Base-by-base conservation (phyloP, 2,797 vertebrate genomes). In the Rhinophrynus dorsalis region DNA sequence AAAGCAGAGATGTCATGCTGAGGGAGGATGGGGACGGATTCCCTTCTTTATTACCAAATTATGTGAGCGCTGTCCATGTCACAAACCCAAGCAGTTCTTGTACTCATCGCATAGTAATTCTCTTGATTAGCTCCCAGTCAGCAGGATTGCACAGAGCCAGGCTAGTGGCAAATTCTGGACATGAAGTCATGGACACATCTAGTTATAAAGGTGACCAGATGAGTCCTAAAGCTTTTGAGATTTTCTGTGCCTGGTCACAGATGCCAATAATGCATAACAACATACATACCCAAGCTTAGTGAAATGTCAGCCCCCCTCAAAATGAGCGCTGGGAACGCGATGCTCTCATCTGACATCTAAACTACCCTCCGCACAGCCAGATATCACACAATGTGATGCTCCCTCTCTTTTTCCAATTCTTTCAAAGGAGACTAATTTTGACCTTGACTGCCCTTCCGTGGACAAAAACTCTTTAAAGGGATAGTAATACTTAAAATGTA, bases 291-390 rank as follows among this genome's bases (percentile, higher is more conserved):
- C 38, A 5, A 17, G 60, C 51, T 65, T 64, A 58, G 60, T 58
- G 24, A 72, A 72, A 72, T 72, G 52, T 72, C 68, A 72, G 60
- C 52, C 18, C 13, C 63, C 44, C 52, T 51, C 18, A 17, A 33
- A 18, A 18, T 15, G 33, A 50, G 5, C n/a, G 23, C 23, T 63
- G 29, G 60, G 60, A 65, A 72, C 40, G n/a, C 13, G 7, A 64
- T 23, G 21, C 15, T 57, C 23, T 23, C 1, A 17, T 18, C 29
- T 45, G 58, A 48, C 48, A 70, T 70, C 38, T 45, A 24, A 33
- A 37, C 55, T 23, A 29, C 24, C 20, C 48, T 27, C 15, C 7
- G 18, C 30, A 68, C 17, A 24, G 35, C 62, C 40, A 63, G 24
- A 56, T 27, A 13, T 35, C 37, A 50, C 51, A 47, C 24, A 24